Conservation (phyloP, 2,797 vertebrate genomes). For the Tauraco hartlaubi region DNA sequence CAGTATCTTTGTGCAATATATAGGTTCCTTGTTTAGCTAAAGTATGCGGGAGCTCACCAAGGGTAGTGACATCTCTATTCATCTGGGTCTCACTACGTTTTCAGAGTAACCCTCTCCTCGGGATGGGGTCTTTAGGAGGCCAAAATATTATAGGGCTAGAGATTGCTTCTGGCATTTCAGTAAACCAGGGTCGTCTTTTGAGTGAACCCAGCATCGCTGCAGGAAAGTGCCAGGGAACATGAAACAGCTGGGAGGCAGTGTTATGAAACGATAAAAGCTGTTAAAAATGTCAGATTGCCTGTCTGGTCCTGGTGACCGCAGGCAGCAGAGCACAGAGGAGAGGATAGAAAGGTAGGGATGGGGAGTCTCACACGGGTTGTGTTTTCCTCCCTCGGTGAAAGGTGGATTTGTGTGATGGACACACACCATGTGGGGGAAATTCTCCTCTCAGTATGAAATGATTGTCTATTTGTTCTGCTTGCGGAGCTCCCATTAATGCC, state of each 20-base stretch:
- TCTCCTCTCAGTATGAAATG: constrained; percentile 57
- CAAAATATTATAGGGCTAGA: not conserved
- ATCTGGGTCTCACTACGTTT: not conserved
- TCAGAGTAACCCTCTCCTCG: not conserved
- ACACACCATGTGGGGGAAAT: constrained; percentile 30
- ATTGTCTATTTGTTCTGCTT: constrained; percentile 70
- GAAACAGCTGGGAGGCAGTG: not conserved
- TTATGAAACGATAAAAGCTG: not conserved
- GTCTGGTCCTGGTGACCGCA: not conserved
- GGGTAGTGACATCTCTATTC: constrained; percentile 17
- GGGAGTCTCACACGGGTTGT: not conserved
- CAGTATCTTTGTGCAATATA: not conserved
- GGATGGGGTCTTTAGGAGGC: constrained; percentile 31
- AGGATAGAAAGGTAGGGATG: not conserved
- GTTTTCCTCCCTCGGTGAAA: not conserved
- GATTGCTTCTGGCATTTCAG: constrained; percentile 34
- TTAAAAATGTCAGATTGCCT: constrained; percentile 28
- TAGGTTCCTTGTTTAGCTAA: not conserved
- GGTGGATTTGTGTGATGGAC: constrained; percentile 5
- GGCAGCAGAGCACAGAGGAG: not conserved
- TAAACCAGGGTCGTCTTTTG: not conserved
- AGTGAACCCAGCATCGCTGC: not conserved
- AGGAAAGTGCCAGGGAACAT: not conserved
- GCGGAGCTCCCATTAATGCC: constrained; percentile 38
- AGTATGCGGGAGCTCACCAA: not conserved